phyloP scores from a whole-genome alignment of 2,113 vertebrate species.

The Rhynchopsitta pachyrhyncha region DNA sequence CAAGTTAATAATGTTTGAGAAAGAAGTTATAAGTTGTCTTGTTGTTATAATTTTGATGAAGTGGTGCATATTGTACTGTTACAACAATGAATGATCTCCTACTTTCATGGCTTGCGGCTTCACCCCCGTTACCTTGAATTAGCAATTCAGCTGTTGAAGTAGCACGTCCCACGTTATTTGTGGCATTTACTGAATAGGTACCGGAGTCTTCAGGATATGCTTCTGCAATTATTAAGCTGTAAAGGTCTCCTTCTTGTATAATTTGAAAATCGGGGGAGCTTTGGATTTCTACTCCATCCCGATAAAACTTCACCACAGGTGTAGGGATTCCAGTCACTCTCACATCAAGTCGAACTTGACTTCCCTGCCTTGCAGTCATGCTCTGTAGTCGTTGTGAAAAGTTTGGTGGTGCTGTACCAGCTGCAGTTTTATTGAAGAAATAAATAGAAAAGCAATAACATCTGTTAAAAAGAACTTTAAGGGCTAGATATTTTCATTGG shows the following conservation, averaged over 20 bases:
- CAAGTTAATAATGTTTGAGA: not conserved
- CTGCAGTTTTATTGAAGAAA: constrained; percentile 68
- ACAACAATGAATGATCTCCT: not conserved
- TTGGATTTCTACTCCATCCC: constrained; percentile 98
- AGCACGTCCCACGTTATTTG: constrained; percentile 94
- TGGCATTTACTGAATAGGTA: constrained; percentile 94
- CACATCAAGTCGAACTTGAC: constrained; percentile 92
- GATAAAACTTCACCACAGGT: constrained; percentile 96
- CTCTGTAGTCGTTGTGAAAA: constrained; percentile 96
- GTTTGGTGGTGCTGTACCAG: constrained; percentile 91
- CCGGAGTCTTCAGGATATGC: constrained; percentile 96
- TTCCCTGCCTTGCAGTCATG: constrained; percentile 91
- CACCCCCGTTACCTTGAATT: constrained; percentile 84
- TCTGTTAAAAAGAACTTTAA: not conserved
- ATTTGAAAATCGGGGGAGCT: constrained; percentile 97
- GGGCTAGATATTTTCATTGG: not conserved
- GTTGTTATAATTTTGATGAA: not conserved
- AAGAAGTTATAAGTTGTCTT: not conserved
- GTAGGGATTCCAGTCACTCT: constrained; percentile 95
- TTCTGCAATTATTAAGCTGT: constrained; percentile 94
- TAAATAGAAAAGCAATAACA: not conserved
- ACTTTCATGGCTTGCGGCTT: not conserved
- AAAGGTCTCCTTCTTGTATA: constrained; percentile 91
- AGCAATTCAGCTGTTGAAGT: constrained; percentile 95
- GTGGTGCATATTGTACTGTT: not conserved